Evolutionary conservation across 2,797 vertebrate genomes (phyloP).

Genomic region (Otolemur crassicaudatus): DNA sequence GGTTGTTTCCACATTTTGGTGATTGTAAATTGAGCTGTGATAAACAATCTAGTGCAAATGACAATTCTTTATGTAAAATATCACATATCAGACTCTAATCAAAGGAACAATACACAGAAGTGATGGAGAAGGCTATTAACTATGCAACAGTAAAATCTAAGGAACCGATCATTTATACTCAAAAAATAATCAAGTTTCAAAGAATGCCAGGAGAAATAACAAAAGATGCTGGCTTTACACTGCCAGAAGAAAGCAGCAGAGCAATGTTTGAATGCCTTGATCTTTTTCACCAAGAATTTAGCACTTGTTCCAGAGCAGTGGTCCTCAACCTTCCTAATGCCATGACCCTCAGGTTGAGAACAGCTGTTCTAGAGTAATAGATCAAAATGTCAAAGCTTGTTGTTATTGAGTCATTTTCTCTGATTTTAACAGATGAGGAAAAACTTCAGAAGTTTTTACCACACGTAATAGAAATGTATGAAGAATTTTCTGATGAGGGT

Average conservation of each 20-base stretch:
- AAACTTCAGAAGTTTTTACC: not conserved
- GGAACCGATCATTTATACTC: not conserved
- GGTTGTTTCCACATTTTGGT: too few relatives aligned
- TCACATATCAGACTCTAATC: not conserved
- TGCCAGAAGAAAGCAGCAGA: not conserved
- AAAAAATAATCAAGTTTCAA: not conserved
- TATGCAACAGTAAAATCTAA: not conserved
- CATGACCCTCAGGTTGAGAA: too few relatives aligned
- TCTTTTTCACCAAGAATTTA: not conserved
- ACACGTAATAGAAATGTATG: not conserved
- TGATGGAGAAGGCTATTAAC: not conserved
- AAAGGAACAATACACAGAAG: not conserved
- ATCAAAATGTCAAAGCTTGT: not conserved
- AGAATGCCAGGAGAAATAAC: not conserved
- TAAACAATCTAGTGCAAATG: too few relatives aligned
- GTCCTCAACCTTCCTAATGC: too few relatives aligned
- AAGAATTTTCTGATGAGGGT: slow-evolving; percentile 17
- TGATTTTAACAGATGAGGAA: not conserved
- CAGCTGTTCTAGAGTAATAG: not conserved
- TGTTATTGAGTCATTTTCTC: not conserved
- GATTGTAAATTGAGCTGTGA: too few relatives aligned
- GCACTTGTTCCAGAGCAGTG: not conserved
- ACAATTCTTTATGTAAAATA: not conserved
- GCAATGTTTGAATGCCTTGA: not conserved
- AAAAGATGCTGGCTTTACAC: not conserved